phyloP scores from a whole-genome alignment of 2,888 invertebrate genomes.

The Pelosia muscerda region DNA sequence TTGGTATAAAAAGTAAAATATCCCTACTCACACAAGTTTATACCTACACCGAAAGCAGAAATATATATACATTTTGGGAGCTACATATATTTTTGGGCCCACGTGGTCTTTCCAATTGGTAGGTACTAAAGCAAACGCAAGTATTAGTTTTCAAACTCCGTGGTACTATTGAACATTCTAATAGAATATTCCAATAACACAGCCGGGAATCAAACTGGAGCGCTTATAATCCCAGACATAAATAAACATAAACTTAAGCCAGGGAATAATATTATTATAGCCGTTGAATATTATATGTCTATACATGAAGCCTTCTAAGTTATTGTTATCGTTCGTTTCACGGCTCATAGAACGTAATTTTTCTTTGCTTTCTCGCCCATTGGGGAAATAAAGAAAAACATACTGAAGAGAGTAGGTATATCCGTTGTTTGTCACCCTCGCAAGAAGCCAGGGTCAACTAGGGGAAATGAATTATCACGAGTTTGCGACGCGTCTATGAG shows the following conservation, averaged over 20 bases:
- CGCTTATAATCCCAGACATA: neutral
- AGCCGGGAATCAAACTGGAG: neutral
- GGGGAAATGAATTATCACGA: conserved; percentile 17
- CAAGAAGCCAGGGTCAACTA: conserved; percentile 17
- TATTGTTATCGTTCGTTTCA: neutral
- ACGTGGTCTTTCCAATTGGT: no score
- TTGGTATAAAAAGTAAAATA: no score
- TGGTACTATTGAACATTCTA: neutral
- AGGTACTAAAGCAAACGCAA: no score
- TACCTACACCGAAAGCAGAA: no score
- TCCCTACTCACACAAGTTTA: no score
- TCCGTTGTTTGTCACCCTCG: conserved; percentile 19
- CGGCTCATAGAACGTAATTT: conserved; percentile 1
- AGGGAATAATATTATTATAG: neutral
- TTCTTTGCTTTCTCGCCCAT: conserved; percentile 5
- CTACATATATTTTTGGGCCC: neutral
- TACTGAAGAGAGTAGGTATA: conserved; percentile 13
- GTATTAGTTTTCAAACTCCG: no score
- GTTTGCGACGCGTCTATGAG: conserved; percentile 16
- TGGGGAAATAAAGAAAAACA: conserved; percentile 15
- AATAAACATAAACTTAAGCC: neutral
- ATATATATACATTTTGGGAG: neutral
- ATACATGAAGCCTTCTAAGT: neutral
- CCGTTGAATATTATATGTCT: neutral
- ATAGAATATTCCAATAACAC: neutral